A percentile compares a stretch with the other conserved stretches of the same genome.
These are phyloP conservation scores for Xanthorhoe spadicearia DNA, from an alignment of 2,888 invertebrate genomes.

Conservation along the genomic window DNA sequence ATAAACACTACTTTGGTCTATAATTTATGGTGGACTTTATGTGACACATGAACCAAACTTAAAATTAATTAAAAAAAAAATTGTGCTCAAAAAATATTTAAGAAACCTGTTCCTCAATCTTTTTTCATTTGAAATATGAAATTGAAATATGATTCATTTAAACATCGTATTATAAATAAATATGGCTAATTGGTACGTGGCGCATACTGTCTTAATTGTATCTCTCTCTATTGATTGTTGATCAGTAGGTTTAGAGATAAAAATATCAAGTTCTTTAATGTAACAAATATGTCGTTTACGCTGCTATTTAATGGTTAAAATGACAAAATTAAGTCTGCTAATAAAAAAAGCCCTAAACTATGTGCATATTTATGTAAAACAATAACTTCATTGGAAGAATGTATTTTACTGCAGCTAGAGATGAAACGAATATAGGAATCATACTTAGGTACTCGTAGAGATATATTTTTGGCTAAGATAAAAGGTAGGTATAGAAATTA, in stretches of 20 bases:
- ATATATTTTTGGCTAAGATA: slow-evolving; percentile 58
- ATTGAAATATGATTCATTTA: no score
- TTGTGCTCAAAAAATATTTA: no score
- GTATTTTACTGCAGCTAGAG: slow-evolving; percentile 29
- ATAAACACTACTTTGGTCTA: no score
- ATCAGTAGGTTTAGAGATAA: slow-evolving; percentile 16
- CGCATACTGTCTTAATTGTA: neutral
- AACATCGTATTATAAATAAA: no score
- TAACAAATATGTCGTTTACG: slow-evolving; percentile 13
- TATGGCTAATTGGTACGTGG: neutral
- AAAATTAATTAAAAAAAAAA: no score
- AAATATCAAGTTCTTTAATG: slow-evolving; percentile 13
- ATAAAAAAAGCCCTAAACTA: slow-evolving; percentile 6
- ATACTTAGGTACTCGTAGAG: slow-evolving; percentile 7
- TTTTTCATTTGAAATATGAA: no score
- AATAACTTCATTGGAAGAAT: slow-evolving; percentile 6
- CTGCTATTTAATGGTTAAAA: slow-evolving; percentile 10
- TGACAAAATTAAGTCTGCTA: slow-evolving; percentile 8
- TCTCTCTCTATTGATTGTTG: slow-evolving; percentile 5
- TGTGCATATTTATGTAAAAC: slow-evolving; percentile 4
- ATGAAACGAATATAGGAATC: slow-evolving; percentile 20
- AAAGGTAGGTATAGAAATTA: slow-evolving; percentile 30
- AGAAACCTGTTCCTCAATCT: no score
- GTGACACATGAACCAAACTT: no score
- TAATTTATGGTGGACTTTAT: no score